Base-by-base conservation (phyloP, 2,797 vertebrate species). In the Neostethus bicornis region DNA sequence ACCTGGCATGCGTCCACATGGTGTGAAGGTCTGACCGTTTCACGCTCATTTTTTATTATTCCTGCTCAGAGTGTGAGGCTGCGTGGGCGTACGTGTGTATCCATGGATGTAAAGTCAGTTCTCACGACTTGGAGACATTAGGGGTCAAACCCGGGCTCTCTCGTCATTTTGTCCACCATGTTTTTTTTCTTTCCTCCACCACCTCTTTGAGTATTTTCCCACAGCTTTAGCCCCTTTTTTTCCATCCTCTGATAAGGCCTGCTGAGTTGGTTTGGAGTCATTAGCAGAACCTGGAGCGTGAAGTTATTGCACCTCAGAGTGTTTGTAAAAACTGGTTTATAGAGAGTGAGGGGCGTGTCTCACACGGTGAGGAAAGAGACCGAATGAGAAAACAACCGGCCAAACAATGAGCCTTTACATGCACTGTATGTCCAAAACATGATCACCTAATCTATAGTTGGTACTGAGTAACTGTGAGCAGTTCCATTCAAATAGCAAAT, bases 1-100 rank as follows among this genome's bases (percentile, higher is more conserved):
- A 87, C 38, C 87, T 90, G 89, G 88, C 84, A 37, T 7, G 0
- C 5, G 29, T 82, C 84, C 86, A 87, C 55, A 61, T 78, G 60
- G 49, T 76, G 75, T 77, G 79, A 84, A 84, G 57, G 80, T 87
- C 73, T 74, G 62, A 76, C 81, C 7, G 77, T 74, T 73, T 60
- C 42, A 52, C 61, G 35, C 28, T 45, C 35, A 1, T 39, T 35
- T 51, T 58, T 31, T 25, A 23, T 70, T 58, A 25, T 42, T 17
- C 39, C 43, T 61, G 19, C 41, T 4, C 21, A 10, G 19, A 50
- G 20, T 28, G 12, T 31, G 28, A 16, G 32, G 45, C 45, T 53
- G 65, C 38, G 51, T 50, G 44, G 60, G 62, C 56, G 58, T 77
- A 13, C 12, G 21, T 68, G 64, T 51, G 70, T 69, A 79, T 74